Base-by-base conservation (phyloP, 2,113 vertebrate genomes). In the Paramormyrops kingsleyae region DNA sequence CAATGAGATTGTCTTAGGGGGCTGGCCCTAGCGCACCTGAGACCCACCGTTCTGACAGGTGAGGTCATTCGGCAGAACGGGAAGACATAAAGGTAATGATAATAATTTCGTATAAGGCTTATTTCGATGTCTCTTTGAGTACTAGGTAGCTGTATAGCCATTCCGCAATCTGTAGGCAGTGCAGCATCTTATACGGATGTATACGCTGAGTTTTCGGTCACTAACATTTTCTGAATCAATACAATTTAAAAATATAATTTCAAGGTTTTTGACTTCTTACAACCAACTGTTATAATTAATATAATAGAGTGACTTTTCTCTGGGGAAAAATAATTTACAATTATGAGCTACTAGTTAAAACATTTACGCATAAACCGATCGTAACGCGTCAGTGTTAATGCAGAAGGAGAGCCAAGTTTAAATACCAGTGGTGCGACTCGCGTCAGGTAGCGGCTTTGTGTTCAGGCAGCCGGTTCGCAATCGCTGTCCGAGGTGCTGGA, bases 401-500 rank as follows among this genome's bases (percentile, higher is more conserved):
- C 1, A 42, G 70, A 77, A 39, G 74, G 35, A 80, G 74, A 39
- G 35, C 35, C 39, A 80, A 42, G 74, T 19, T 42, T 80, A 39
- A 42, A 80, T 39, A 19, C 13, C 13, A 74, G 66, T 24, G 12
- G 27, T 74, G 66, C 27, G 15, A 17, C 35, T 80, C 39, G 31
- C 35, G 74, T 42, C 35, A 19, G 2, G 31, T 80, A 39, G 74
- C 74, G 35, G 35, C 15, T 80, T 80, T 7, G 35, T 42, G 8
- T 35, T 80, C 21, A 49, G 4, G 13, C 46, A 21, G 0, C 62
- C 17, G 27, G 7, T 90, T 47, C 89, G 49, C 39, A 3, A n/a
- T 91, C 92, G 91, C 95, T 96, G 94, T 96, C 94, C 94, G 77
- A 91, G 94, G 94, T 96, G 92, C 94, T 95, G 93, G 91, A 46